These are phyloP conservation scores for Trichopoda pennipes DNA, from an alignment of 2,888 invertebrate species.

Conservation along the genomic window DNA sequence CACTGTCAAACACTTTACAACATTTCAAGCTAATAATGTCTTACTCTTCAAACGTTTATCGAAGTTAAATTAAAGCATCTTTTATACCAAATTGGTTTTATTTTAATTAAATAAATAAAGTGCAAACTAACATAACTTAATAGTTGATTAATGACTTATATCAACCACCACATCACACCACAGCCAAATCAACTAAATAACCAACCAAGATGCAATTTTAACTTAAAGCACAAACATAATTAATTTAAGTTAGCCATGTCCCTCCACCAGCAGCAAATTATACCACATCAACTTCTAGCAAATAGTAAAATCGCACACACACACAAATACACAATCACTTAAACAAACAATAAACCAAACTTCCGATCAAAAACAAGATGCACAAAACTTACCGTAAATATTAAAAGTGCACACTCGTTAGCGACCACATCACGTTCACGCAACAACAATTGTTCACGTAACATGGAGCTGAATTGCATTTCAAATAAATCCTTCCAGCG, in stretches of 20 bases:
- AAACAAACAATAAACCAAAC: constrained; percentile 33
- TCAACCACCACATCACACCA: background rate
- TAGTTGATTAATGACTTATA: constrained; percentile 21
- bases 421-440: constrained; percentile 85
- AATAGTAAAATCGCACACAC: too few relatives aligned
- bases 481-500: constrained; percentile 74
- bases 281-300: background rate
- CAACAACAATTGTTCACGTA: constrained; percentile 84
- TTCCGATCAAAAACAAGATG: background rate
- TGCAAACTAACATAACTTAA: background rate
- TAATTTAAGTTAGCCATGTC: constrained; percentile 25
- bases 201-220: background rate
- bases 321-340: background rate
- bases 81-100: background rate
- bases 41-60: background rate
- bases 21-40: background rate
- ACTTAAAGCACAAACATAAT: constrained; percentile 26
- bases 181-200: background rate
- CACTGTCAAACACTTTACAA: background rate
- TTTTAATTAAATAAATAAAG: constrained; percentile 15
- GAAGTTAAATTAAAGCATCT: background rate
- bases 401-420: constrained; percentile 91
- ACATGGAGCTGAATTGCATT: constrained; percentile 81
- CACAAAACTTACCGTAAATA: constrained; percentile 84
- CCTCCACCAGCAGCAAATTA: constrained; percentile 9